Conservation (phyloP, 1,140 invertebrate genomes). For the Drosophila ficusphila region DNA sequence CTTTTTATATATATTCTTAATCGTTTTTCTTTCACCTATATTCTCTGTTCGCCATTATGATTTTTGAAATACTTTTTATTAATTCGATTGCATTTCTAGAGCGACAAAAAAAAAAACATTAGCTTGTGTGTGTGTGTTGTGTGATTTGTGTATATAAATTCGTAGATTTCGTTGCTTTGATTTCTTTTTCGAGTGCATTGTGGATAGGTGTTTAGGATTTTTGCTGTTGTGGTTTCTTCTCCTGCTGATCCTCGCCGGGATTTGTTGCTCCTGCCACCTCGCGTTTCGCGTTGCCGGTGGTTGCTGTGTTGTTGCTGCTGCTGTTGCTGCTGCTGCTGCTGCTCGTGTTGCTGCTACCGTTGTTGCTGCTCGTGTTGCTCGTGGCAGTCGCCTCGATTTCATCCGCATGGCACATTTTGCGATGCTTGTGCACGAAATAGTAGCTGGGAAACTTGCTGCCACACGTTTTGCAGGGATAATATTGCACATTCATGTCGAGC, state of each 20-base stretch:
- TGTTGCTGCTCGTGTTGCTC: constrained; percentile 20
- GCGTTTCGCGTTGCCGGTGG: constrained; percentile 30
- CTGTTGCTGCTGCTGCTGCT: constrained; percentile 22
- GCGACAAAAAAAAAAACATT: constrained; percentile 48
- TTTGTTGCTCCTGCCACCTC: constrained; percentile 14
- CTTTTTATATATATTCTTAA: too few species aligned
- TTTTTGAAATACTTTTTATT: constrained; percentile 5
- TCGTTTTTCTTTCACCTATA: not conserved
- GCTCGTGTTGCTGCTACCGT: constrained; percentile 16
- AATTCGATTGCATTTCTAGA: constrained; percentile 30
- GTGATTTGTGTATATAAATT: constrained; percentile 39
- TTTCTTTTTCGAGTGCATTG: constrained; percentile 27
- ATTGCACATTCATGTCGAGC: constrained; percentile 93
- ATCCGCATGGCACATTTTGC: constrained; percentile 92
- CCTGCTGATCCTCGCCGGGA: constrained; percentile 5
- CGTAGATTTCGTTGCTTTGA: constrained; percentile 43
- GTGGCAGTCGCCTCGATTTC: constrained; percentile 75
- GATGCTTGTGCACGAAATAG: constrained; percentile 96
- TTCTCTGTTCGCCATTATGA: not conserved
- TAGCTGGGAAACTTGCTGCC: constrained; percentile 96
- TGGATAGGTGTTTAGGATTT: constrained; percentile 21
- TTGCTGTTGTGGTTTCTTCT: constrained; percentile 1
- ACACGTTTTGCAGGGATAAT: constrained; percentile 96
- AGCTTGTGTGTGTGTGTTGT: constrained; percentile 19
- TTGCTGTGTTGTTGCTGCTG: constrained; percentile 13